These are phyloP conservation scores for Scaeva pyrastri DNA, from an alignment of 2,888 invertebrate genomes.

Conservation along the genomic window DNA sequence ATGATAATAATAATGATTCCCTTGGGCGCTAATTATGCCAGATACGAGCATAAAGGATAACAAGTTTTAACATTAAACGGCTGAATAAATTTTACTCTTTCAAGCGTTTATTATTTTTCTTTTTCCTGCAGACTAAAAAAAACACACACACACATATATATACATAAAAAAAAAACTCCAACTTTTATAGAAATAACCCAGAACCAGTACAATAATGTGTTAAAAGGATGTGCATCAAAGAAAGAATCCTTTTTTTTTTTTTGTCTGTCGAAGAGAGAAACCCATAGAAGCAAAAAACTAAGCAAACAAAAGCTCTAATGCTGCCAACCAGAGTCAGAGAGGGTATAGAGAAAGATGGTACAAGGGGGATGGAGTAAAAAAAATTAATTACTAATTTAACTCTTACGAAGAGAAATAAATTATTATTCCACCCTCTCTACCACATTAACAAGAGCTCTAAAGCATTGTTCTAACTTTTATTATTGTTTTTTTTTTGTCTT, in stretches of 20 bases:
- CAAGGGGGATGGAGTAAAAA: slow-evolving; percentile 2
- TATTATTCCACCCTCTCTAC: slow-evolving; percentile 51
- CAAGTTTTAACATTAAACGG: slow-evolving; percentile 70
- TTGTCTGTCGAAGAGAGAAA: background rate
- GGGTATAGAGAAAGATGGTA: slow-evolving; percentile 14
- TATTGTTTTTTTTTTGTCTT: slow-evolving; percentile 1
- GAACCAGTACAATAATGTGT: slow-evolving; percentile 39
- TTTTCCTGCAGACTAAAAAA: slow-evolving; percentile 3
- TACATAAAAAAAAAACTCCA: background rate
- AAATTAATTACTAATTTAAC: slow-evolving; percentile 69
- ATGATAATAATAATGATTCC: slow-evolving; percentile 71
- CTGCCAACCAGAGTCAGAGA: background rate
- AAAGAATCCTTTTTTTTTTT: slow-evolving; percentile 9
- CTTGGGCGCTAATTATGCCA: slow-evolving; percentile 71
- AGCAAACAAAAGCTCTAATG: slow-evolving; percentile 19
- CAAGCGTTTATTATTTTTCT: slow-evolving; percentile 32
- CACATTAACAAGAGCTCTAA: slow-evolving; percentile 60
- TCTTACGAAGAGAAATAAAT: slow-evolving; percentile 54
- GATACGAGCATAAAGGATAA: slow-evolving; percentile 74
- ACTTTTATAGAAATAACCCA: background rate
- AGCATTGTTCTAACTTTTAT: slow-evolving; percentile 47
- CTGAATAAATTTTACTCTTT: slow-evolving; percentile 69
- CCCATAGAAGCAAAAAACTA: slow-evolving; percentile 11
- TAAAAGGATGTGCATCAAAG: slow-evolving; percentile 60
- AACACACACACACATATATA: background rate